A percentile compares a stretch with the other conserved stretches of the same genome.
Evolutionary conservation across 2,888 invertebrate genomes (phyloP).

Genomic region (Cantharis rustica): DNA sequence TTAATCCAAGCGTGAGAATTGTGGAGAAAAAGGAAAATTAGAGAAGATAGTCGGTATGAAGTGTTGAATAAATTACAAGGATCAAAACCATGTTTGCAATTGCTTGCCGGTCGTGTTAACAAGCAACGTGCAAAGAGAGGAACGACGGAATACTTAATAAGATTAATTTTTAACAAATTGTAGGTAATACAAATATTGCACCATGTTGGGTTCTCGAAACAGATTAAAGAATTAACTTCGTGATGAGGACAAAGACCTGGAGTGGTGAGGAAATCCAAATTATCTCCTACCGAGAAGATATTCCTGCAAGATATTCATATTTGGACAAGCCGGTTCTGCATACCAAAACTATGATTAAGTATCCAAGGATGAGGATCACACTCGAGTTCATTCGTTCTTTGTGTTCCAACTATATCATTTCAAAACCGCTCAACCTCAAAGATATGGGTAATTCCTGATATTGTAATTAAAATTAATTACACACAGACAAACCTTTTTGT

Average conservation of each 20-base stretch:
- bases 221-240: not conserved
- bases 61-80: not conserved
- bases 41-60: not conserved
- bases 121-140: not conserved
- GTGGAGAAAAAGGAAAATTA: not conserved
- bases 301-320: not conserved
- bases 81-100: not conserved
- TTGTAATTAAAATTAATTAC: not conserved
- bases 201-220: not conserved
- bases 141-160: not conserved
- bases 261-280: not conserved
- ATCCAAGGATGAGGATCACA: not conserved
- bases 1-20: not conserved
- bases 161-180: not conserved
- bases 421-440: not conserved
- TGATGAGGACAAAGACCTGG: not conserved
- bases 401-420: not conserved
- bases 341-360: not conserved
- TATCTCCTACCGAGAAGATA: not conserved
- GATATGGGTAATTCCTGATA: not conserved
- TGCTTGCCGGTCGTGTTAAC: not conserved
- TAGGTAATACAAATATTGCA: not conserved
- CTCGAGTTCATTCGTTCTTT: not conserved
- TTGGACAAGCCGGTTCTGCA: not conserved
- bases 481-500: not conserved